Evolutionary conservation across 2,797 vertebrate species (phyloP), one percentile per base, ranked within the genome.

Genomic region (Enteromius argenteus): DNA sequence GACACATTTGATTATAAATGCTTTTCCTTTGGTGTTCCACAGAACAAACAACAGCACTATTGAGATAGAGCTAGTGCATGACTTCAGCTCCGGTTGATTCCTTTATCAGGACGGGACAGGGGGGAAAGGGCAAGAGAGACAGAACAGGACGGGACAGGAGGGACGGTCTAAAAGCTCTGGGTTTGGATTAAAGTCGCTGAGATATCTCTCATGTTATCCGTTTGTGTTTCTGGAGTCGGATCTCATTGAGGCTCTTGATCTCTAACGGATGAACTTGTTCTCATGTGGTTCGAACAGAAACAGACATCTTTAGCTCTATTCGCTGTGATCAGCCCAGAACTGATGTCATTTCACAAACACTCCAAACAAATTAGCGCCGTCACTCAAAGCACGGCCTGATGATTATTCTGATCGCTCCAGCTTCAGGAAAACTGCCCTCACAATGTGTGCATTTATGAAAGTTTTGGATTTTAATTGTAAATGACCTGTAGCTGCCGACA

Each of bases 361-460:
- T 62, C 69, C 68, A 35, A 76, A 86, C 68, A 74, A 78, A 88
- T 80, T 60, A 81, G 72, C 17, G 56, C 72, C 4, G 80, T 83
- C 85, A 78, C 51, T 87, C 86, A 81, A 49, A 68, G 49, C 17
- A 21, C 11, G 5, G 73, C 4, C 58, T 60, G 81, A 83, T 32
- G 21, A 79, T 84, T 81, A 68, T 78, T 85, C 81, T 74, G 81
- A 84, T 85, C 87, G n/a, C 30, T 44, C 53, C 37, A 62, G 7
- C 76, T 39, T 23, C 79, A 15, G 62, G 80, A 27, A 37, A 58
- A 49, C 81, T 32, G 76, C 19, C 85, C 67, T 64, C 81, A 89
- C 84, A 86, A 80, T 64, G 74, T 32, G 79, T 66, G 78, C 80
- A 80, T 87, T 89, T 86, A 84, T 69, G 49, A 51, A 84, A 64